Evolutionary conservation across 2,113 vertebrate species (phyloP).

Genomic region (Micromys minutus): DNA sequence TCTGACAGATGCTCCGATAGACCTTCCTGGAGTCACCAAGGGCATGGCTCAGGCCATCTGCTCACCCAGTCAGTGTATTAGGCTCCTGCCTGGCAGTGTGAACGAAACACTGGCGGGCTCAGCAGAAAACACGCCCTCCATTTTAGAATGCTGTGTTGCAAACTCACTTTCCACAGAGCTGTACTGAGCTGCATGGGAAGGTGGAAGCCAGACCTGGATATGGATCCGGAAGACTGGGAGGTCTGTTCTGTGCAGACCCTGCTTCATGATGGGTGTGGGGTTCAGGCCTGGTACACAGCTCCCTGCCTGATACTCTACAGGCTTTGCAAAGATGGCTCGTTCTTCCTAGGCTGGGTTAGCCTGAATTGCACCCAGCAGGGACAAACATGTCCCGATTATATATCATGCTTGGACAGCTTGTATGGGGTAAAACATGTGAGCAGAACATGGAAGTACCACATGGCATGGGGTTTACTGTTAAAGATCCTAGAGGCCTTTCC

Average conservation of each 20-base stretch:
- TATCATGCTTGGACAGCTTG: accelerated
- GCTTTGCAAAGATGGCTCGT: neutral
- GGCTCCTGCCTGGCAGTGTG: neutral
- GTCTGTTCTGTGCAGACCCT: too few relatives aligned
- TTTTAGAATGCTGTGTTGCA: neutral
- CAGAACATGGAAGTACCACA: too few relatives aligned
- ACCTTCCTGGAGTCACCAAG: conserved; percentile 9
- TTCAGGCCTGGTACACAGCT: neutral
- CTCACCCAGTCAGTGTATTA: neutral
- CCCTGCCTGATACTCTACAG: neutral
- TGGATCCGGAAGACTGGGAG: neutral
- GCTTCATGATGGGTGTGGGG: accelerated
- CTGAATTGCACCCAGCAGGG: neutral
- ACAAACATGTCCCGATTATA: neutral
- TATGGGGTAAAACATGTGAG: neutral
- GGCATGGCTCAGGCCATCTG: conserved; percentile 27
- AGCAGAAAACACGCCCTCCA: neutral
- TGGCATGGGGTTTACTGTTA: neutral
- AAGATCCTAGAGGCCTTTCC: neutral
- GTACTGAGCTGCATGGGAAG: neutral
- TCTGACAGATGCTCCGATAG: conserved; percentile 42
- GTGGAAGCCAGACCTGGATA: neutral
- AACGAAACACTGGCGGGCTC: neutral
- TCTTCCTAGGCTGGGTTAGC: neutral
- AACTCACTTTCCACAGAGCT: neutral